phyloP scores from a whole-genome alignment of 2,888 invertebrate genomes.

The Eledone cirrhosa region DNA sequence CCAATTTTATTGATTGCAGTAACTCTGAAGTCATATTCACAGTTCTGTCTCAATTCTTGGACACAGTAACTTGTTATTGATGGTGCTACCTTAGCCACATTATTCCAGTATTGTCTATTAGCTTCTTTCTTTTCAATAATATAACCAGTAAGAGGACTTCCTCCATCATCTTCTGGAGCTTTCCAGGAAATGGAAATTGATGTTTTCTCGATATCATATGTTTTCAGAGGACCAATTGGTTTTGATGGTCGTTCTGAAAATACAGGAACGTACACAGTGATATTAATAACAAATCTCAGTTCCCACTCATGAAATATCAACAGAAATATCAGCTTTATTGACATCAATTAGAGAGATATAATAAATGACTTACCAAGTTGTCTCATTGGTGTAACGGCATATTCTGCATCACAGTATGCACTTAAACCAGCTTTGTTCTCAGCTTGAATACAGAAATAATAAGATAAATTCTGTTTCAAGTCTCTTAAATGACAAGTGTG shows the following conservation, averaged over 20 bases:
- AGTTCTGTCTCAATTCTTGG: constrained; percentile 61
- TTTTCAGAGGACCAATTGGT: constrained; percentile 56
- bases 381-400: constrained; percentile 20
- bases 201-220: constrained; percentile 58
- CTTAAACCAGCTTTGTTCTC: constrained; percentile 60
- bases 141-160: constrained; percentile 90
- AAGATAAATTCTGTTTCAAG: constrained; percentile 57
- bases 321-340: background rate
- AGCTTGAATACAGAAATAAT: constrained; percentile 63
- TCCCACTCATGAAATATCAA: background rate
- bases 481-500: constrained; percentile 49
- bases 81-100: constrained; percentile 87
- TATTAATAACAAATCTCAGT: background rate
- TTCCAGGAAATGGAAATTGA: constrained; percentile 62
- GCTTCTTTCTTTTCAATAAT: constrained; percentile 77
- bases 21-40: constrained; percentile 65
- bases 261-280: background rate
- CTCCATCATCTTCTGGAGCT: constrained; percentile 77
- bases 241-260: constrained; percentile 51
- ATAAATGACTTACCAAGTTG: background rate
- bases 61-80: constrained; percentile 55
- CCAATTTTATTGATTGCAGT: constrained; percentile 65
- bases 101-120: constrained; percentile 90
- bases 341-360: no score
- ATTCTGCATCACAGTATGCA: constrained; percentile 41